Evolutionary conservation across 1,140 invertebrate species (phyloP), one percentile per base, ranked within the genome.

Genomic region (Akabosia matsudoensis): DNA sequence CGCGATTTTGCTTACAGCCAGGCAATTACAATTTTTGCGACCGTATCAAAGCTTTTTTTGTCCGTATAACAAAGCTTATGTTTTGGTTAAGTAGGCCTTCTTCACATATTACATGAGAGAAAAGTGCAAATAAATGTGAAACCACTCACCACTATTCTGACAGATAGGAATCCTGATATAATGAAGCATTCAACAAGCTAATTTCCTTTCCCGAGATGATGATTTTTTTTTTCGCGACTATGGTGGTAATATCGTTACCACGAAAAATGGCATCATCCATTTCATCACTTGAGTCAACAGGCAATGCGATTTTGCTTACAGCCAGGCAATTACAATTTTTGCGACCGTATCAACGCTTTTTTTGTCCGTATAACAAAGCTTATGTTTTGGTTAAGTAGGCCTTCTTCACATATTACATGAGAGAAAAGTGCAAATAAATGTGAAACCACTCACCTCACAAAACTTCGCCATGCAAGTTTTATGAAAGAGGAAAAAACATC

Each of bases 271-370:
- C 26, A 67, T 4, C 3, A 67, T n/a, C n/a, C n/a, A n/a, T 24
- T 16, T 61, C 24, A n/a, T 14, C 14, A 61, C n/a, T n/a, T n/a
- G n/a, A n/a, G n/a, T n/a, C n/a, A n/a, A n/a, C n/a, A n/a, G n/a
- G n/a, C n/a, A n/a, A n/a, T n/a, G n/a, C n/a, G n/a, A n/a, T n/a
- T n/a, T n/a, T 31, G 3, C 30, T 67, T 67, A 13, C 28, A n/a
- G n/a, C 31, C 28, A 22, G 61, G 31, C 28, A 67, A 30, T 67
- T 16, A 45, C 18, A 45, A 67, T 67, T 67, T 67, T 22, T 67
- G 7, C 61, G 31, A 31, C 26, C 61, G 31, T 67, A 67, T 67
- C 61, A 67, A 67, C n/a, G n/a, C n/a, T n/a, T n/a, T n/a, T n/a
- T n/a, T n/a, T n/a, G n/a, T n/a, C n/a, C n/a, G n/a, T n/a, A n/a